Conservation (phyloP, 2,797 vertebrate genomes). For the Sebastes steindachneri region DNA sequence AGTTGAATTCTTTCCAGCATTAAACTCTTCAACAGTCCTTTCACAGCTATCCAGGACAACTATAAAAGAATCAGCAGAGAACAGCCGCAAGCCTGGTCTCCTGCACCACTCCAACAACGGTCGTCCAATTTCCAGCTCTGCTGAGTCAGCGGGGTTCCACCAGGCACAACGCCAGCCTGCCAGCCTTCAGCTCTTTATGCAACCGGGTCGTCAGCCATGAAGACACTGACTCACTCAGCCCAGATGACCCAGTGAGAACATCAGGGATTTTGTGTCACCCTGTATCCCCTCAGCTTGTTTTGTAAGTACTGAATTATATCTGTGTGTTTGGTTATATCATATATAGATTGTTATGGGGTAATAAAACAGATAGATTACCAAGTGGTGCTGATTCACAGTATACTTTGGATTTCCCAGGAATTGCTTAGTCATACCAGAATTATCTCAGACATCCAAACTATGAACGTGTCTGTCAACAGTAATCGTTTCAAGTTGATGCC, state of each 20-base stretch:
- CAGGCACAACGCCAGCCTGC: neutral
- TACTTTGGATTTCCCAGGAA: neutral
- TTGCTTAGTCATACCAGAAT: constrained; percentile 4
- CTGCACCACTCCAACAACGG: neutral
- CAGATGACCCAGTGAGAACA: constrained; percentile 4
- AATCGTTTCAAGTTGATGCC: constrained; percentile 19
- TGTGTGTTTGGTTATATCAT: neutral
- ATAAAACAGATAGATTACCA: neutral
- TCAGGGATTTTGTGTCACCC: neutral
- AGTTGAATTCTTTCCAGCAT: neutral
- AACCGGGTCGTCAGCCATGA: neutral
- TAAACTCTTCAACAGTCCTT: neutral
- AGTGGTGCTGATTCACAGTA: neutral
- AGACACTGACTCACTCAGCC: constrained; percentile 23
- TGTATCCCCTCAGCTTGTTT: neutral
- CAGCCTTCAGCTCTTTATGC: constrained; percentile 1
- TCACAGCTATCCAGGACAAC: neutral
- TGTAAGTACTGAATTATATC: neutral
- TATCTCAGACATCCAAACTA: constrained; percentile 46
- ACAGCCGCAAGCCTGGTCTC: neutral
- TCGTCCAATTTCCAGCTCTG: neutral
- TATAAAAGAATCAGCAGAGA: neutral
- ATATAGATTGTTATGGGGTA: neutral
- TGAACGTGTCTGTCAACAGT: neutral
- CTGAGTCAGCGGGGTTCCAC: constrained; percentile 27